A percentile compares a stretch with the other conserved stretches of the same genome.
Evolutionary conservation across 2,888 invertebrate species (phyloP).

Genomic region (Iselma pallidipennis): DNA sequence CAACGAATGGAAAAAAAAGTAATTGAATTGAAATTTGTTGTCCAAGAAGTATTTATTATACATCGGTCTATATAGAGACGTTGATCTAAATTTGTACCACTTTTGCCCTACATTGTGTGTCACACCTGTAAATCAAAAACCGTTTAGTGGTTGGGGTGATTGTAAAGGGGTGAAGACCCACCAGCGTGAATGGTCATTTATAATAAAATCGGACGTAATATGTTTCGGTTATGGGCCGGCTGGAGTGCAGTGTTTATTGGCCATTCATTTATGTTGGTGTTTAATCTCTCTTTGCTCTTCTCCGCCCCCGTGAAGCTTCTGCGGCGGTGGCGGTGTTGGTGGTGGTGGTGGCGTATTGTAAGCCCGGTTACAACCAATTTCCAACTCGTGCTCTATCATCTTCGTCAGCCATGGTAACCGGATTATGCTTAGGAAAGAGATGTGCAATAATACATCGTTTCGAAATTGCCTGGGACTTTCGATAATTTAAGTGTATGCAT

Average conservation of each 20-base stretch:
- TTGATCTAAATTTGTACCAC: too few relatives aligned
- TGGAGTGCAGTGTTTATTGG: slow-evolving; percentile 48
- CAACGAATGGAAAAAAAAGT: too few relatives aligned
- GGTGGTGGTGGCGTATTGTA: slow-evolving; percentile 34
- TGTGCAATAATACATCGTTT: slow-evolving; percentile 33
- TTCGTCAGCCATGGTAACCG: slow-evolving; percentile 28
- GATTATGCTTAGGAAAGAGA: slow-evolving; percentile 36
- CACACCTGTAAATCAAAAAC: background rate
- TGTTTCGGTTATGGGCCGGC: slow-evolving; percentile 35
- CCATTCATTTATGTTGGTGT: slow-evolving; percentile 54
- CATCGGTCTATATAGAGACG: too few relatives aligned
- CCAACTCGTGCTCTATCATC: slow-evolving; percentile 42
- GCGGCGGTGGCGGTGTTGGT: slow-evolving; percentile 32
- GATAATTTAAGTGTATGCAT: slow-evolving; percentile 54
- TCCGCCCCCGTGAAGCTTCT: slow-evolving; percentile 28
- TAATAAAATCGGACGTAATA: slow-evolving; percentile 39
- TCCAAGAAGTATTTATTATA: too few relatives aligned
- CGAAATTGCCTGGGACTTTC: slow-evolving; percentile 45
- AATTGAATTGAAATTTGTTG: background rate
- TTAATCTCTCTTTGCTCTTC: slow-evolving; percentile 48
- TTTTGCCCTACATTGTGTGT: background rate
- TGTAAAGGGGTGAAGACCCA: background rate
- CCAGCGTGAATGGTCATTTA: background rate
- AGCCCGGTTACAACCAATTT: slow-evolving; percentile 41
- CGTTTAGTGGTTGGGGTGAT: background rate